phyloP scores from a whole-genome alignment of 2,797 vertebrate genomes.

The Meda fulgida region DNA sequence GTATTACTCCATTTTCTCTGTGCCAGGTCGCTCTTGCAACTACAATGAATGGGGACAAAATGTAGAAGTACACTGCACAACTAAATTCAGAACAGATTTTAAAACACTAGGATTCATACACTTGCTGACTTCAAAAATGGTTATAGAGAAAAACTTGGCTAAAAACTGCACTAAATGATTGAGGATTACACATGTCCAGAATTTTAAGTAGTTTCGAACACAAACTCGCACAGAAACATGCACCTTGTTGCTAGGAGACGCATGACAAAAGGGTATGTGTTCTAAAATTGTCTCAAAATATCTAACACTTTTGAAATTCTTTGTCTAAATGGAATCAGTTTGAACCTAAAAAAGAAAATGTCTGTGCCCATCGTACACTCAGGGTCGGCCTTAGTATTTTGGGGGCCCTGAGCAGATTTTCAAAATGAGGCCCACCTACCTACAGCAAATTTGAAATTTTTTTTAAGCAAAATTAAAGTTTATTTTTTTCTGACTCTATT shows the following conservation, averaged over 20 bases:
- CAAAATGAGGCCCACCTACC: background rate
- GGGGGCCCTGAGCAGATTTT: background rate
- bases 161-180: background rate
- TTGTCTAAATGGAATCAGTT: background rate
- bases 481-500: too few relatives aligned
- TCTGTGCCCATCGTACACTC: background rate
- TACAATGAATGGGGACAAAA: background rate
- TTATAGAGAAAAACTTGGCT: background rate
- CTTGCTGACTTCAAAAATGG: background rate
- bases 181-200: background rate
- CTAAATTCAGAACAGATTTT: background rate
- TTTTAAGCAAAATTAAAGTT: background rate
- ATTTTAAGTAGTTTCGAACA: background rate
- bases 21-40: background rate
- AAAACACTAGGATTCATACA: background rate
- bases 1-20: background rate
- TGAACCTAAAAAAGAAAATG: background rate
- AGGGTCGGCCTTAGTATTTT: background rate
- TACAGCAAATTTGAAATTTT: background rate
- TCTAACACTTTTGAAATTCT: background rate
- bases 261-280: background rate
- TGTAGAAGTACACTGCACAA: background rate
- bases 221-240: background rate
- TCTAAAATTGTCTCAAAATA: background rate
- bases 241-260: background rate